These are phyloP conservation scores for Ornithoptera alexandrae DNA, from an alignment of 2,888 invertebrate species.

Conservation along the genomic window DNA sequence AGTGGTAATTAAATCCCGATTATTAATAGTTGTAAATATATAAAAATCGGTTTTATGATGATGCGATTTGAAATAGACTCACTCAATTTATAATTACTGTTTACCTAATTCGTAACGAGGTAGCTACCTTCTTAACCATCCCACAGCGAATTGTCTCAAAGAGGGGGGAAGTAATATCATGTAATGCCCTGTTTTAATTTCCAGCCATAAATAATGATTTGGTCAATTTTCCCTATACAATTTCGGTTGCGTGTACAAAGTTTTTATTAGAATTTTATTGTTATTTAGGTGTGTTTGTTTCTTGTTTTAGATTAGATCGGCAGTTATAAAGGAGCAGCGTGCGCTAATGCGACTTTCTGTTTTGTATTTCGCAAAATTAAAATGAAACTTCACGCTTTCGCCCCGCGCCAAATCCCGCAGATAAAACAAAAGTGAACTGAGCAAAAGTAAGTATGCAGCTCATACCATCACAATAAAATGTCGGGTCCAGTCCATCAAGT, in stretches of 20 bases:
- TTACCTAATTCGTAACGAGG: conserved; percentile 36
- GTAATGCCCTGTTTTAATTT: conserved; percentile 75
- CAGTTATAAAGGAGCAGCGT: conserved; percentile 71
- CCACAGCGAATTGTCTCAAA: conserved; percentile 55
- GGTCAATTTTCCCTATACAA: conserved; percentile 75
- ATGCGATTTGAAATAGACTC: neutral
- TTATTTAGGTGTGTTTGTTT: conserved; percentile 80
- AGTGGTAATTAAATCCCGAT: no score
- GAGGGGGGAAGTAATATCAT: conserved; percentile 70
- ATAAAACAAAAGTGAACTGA: conserved; percentile 22
- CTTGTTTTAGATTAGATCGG: conserved; percentile 79
- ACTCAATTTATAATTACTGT: neutral
- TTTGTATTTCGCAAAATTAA: conserved; percentile 61
- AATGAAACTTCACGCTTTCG: conserved; percentile 59
- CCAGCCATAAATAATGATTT: conserved; percentile 78
- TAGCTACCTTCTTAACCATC: conserved; percentile 45
- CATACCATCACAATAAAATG: conserved; percentile 58
- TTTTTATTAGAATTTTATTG: conserved; percentile 80
- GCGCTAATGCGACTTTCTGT: conserved; percentile 78
- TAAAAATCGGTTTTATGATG: neutral
- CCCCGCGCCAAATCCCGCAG: neutral
- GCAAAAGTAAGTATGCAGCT: conserved; percentile 31
- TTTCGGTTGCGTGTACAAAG: conserved; percentile 77
- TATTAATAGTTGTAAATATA: neutral
- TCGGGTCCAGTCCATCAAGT: conserved; percentile 49